These are phyloP conservation scores for Galeopterus variegatus DNA, from an alignment of 2,113 vertebrate genomes.

Conservation along the genomic window DNA sequence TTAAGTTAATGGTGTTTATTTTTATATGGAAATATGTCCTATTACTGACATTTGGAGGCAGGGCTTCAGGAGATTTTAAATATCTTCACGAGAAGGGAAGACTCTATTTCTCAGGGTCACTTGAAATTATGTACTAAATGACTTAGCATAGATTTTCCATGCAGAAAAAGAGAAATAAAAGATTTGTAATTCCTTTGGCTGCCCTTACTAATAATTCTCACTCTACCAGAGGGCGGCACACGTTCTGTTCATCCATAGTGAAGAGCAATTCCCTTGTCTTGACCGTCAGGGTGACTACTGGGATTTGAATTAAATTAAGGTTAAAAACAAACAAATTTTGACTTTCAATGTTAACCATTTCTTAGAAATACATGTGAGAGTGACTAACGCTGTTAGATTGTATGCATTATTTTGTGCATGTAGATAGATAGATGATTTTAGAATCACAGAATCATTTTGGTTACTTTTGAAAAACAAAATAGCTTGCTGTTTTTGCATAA, in stretches of 20 bases:
- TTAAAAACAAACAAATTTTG: slow-evolving; percentile 57
- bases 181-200: background rate
- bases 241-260: background rate
- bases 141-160: background rate
- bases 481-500: background rate
- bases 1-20: background rate
- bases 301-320: slow-evolving; percentile 37
- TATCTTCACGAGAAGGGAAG: background rate
- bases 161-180: slow-evolving; percentile 50
- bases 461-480: background rate
- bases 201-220: too few species aligned
- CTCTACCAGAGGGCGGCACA: accelerated
- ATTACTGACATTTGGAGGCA: background rate
- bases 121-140: slow-evolving; percentile 9
- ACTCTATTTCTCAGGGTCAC: background rate
- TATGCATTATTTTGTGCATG: background rate
- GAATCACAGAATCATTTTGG: background rate
- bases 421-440: background rate
- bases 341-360: background rate
- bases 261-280: background rate
- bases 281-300: slow-evolving; percentile 58
- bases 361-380: background rate
- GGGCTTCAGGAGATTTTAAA: slow-evolving; percentile 1
- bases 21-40: slow-evolving; percentile 33
- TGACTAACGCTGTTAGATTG: background rate